phyloP scores from a whole-genome alignment of 2,888 invertebrate genomes.

The Camptogramma bilineatum region DNA sequence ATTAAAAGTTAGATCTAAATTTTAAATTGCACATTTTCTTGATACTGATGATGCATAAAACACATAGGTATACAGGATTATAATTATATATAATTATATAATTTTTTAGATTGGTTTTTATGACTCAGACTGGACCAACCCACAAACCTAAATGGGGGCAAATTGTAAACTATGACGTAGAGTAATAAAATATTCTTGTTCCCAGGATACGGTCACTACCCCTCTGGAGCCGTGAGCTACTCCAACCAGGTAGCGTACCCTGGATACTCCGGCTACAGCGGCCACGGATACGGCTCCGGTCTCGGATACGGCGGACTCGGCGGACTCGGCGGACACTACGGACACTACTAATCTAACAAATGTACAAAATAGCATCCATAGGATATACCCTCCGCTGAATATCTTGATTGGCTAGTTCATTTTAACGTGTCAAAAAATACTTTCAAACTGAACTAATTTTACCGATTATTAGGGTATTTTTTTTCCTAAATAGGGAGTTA shows the following conservation, averaged over 20 bases:
- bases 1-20: too few species aligned
- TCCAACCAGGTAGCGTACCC: conserved; percentile 55
- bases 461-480: not conserved
- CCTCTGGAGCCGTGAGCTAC: conserved; percentile 52
- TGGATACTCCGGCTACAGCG: conserved; percentile 46
- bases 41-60: too few species aligned
- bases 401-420: not conserved
- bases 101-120: too few species aligned
- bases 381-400: not conserved
- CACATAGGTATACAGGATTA: too few species aligned
- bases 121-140: too few species aligned
- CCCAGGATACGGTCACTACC: conserved; percentile 56
- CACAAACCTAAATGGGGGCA: not conserved
- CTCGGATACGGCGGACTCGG: conserved; percentile 34
- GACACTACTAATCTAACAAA: conserved; percentile 58
- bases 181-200: conserved; percentile 4
- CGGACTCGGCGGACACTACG: conserved; percentile 48
- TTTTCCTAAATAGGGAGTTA: not conserved
- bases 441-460: not conserved
- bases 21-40: too few species aligned
- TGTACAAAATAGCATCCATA: not conserved
- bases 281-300: conserved; percentile 48
- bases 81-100: too few species aligned
- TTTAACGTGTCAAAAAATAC: not conserved
- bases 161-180: not conserved